Base-by-base conservation (phyloP, 1,140 invertebrate species). In the Trichogramma pretiosum region DNA sequence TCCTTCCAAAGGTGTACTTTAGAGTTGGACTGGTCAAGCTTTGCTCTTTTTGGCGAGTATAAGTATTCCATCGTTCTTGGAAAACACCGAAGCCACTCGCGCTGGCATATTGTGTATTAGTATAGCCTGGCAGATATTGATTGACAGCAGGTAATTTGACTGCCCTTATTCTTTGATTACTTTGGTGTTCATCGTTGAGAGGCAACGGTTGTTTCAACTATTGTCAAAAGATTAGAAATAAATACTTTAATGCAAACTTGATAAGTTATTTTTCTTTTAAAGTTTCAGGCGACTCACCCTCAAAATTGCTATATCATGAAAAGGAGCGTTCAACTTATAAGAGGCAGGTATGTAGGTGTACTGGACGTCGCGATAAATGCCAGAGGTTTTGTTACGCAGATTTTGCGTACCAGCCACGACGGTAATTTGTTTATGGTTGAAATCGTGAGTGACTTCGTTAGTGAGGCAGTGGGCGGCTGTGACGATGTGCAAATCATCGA, bases 391-490 rank as follows among this genome's bases (percentile, higher is more conserved):
- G 5, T n/a, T 17, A 5, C 8, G 4, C 1, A 40, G 22, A 11
- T 40, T 9, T 11, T 14, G 8, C 3, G 22, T 40, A 28, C 38
- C 38, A 9, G n/a, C 38, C 7, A 40, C 23, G 14, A 40, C 38
- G 5, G 24, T 24, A 5, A 16, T 10, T 4, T n/a, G 23, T 8
- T 28, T 26, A 5, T 22, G n/a, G 0, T 5, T 5, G 23, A 40
- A 40, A n/a, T n/a, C n/a, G 2, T 4, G 11, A 2, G 16, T 19
- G 5, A 16, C 2, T 24, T 17, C 5, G 4, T 16, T 2, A 0
- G 16, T 17, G 3, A 61, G 49, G 48, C 75, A 77, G 47, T 77
- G 75, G 23, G 73, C 74, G 24, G 75, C 74, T 0, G 75, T 77
- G 3, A 76, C 35, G n/a, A 74, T 57, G 55, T 65, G 70, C 19